Evolutionary conservation across 2,888 invertebrate genomes (phyloP).

Genomic region (Nephrotoma guestfalica): DNA sequence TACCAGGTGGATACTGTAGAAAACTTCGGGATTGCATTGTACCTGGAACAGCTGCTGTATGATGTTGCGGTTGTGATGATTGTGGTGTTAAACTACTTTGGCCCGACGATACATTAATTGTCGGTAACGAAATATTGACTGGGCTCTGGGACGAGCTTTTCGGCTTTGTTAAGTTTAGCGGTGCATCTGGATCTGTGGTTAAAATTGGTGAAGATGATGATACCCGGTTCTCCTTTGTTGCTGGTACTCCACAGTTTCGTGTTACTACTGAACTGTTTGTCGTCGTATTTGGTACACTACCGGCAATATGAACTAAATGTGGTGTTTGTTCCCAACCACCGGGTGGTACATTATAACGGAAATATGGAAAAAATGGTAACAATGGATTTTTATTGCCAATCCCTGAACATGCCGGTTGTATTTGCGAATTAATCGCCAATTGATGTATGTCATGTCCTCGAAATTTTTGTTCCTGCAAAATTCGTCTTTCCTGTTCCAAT

Average conservation of each 20-base stretch:
- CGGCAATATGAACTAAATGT: slow-evolving; percentile 56
- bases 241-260: slow-evolving; percentile 7
- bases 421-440: not conserved
- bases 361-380: slow-evolving; percentile 23
- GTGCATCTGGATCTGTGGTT: slow-evolving; percentile 58
- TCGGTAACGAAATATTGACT: slow-evolving; percentile 31
- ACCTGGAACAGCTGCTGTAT: slow-evolving; percentile 10
- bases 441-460: not conserved
- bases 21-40: not conserved
- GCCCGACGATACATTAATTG: not conserved
- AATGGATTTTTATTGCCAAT: slow-evolving; percentile 13
- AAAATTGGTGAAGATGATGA: slow-evolving; percentile 17
- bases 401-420: not conserved
- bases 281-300: slow-evolving; percentile 22
- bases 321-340: slow-evolving; percentile 43
- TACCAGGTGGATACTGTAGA: not conserved
- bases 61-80: slow-evolving; percentile 6
- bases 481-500: not conserved
- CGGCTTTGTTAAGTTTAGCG: slow-evolving; percentile 80
- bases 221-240: slow-evolving; percentile 12
- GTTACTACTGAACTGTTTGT: not conserved
- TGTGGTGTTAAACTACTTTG: not conserved
- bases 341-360: slow-evolving; percentile 25
- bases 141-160: slow-evolving; percentile 42
- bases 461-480: not conserved